Evolutionary conservation across 1,140 invertebrate genomes (phyloP), one percentile per base, ranked within the genome.

Genomic region (Medauroidea extradentata): DNA sequence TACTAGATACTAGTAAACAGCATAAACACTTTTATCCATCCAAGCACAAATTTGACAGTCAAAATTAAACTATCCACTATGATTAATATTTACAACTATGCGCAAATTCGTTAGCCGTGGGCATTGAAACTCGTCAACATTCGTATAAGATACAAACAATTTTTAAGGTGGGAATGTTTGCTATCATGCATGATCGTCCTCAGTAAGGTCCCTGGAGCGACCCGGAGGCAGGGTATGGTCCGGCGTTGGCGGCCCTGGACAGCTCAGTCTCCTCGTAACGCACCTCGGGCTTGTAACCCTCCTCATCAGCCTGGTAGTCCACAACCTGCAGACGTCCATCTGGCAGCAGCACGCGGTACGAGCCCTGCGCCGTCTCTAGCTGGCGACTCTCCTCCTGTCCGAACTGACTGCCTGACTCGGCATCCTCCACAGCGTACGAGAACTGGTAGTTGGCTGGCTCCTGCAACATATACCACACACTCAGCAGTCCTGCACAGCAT

Each of bases 301-400:
- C 84, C 67, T 83, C 79, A 71, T 90, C 89, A 2, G 89, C 90
- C 71, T 88, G 84, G 73, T 93, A 94, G 69, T 89, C 83, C 42
- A 94, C 89, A 66, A 90, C 82, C 78, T 92, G 90, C 72, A 85
- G 88, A 71, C 89, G 85, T 68, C 90, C 91, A 77, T 93, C 91
- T 51, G 91, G 90, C 67, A 93, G 80, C 38, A 91, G 76, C 65
- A 93, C 90, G 76, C 90, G 86, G 80, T 92, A 94, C 71, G 87
- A 83, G 69, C 91, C 91, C 69, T 83, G 85, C 53, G 90, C 85
- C 27, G 82, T 78, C 72, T 91, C 87, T 44, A 88, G 90, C 72
- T 91, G 85, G 59, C 90, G 81, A 68, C 83, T 84, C 77, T 93
- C 91, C 67, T 83, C 84, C 76, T 92, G 90, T 63, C 89, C 87